These are phyloP conservation scores for Periophthalmus magnuspinnatus DNA, from an alignment of 2,797 vertebrate species.

Conservation along the genomic window DNA sequence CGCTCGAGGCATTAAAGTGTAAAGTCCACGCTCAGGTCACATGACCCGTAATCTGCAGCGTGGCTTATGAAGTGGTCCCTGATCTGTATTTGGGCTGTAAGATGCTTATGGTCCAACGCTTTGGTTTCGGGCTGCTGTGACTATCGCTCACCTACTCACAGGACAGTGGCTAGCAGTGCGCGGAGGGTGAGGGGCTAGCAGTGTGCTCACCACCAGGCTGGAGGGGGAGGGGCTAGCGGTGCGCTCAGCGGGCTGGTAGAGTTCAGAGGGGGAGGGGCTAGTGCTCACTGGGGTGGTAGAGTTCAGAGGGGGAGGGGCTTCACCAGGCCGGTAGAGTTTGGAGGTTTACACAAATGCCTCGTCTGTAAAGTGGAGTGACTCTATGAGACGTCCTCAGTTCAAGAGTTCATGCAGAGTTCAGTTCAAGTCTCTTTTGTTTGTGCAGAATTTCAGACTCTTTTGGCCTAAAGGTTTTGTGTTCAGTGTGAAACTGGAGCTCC, in stretches of 20 bases:
- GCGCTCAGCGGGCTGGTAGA: too few species aligned
- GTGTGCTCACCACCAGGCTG: too few species aligned
- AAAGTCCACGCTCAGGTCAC: constrained; percentile 57
- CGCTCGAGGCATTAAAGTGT: constrained; percentile 43
- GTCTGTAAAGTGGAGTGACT: constrained; percentile 1
- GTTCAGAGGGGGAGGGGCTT: too few species aligned
- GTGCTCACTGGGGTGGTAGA: too few species aligned
- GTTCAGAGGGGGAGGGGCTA: too few species aligned
- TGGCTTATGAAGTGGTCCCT: constrained; percentile 59
- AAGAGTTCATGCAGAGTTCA: not conserved
- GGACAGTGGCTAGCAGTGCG: not conserved
- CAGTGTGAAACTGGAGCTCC: not conserved
- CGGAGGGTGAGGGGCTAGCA: too few species aligned
- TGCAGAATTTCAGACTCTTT: not conserved
- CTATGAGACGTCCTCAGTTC: constrained; percentile 9
- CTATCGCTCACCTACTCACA: constrained; percentile 11
- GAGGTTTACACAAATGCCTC: constrained; percentile 26
- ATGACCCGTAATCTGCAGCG: constrained; percentile 61
- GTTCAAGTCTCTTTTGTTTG: constrained; percentile 1
- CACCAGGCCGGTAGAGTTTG: not conserved
- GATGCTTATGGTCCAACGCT: constrained; percentile 54
- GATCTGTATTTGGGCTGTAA: constrained; percentile 63
- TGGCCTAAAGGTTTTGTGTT: not conserved
- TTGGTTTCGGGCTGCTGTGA: constrained; percentile 29
- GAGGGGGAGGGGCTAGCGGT: too few species aligned